Evolutionary conservation across 2,888 invertebrate genomes (phyloP).

Genomic region (Cinara cedri): DNA sequence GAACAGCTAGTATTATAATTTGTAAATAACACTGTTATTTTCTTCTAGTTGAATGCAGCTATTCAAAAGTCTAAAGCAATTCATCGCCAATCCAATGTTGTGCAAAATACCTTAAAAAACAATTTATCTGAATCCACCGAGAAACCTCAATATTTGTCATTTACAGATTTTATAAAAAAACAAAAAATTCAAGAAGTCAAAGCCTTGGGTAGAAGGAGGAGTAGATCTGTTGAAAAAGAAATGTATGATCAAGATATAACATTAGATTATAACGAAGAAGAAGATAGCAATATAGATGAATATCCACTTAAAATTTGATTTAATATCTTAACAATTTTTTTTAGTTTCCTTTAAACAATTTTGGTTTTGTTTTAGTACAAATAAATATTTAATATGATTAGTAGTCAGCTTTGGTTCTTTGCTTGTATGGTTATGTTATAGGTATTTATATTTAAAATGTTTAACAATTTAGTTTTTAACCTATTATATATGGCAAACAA

Average conservation of each 20-base stretch:
- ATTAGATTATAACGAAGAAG: slow-evolving; percentile 5
- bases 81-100: slow-evolving; percentile 17
- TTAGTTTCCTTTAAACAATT: neutral
- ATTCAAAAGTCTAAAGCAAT: slow-evolving; percentile 43
- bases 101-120: neutral
- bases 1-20: neutral
- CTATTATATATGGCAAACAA: no score
- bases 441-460: no score
- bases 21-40: slow-evolving; percentile 2
- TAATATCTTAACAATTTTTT: neutral
- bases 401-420: no score
- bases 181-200: slow-evolving; percentile 44
- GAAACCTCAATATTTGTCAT: slow-evolving; percentile 32
- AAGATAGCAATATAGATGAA: slow-evolving; percentile 25
- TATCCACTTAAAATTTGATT: slow-evolving; percentile 45
- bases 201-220: slow-evolving; percentile 39
- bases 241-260: slow-evolving; percentile 32
- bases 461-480: no score
- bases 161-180: slow-evolving; percentile 54
- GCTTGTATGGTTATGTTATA: no score
- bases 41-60: slow-evolving; percentile 6
- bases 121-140: neutral
- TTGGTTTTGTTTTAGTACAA: no score
- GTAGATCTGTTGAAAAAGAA: slow-evolving; percentile 35
- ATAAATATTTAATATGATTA: no score